phyloP scores from a whole-genome alignment of 2,113 vertebrate species.

The pig (Sus scrofa) region DNA sequence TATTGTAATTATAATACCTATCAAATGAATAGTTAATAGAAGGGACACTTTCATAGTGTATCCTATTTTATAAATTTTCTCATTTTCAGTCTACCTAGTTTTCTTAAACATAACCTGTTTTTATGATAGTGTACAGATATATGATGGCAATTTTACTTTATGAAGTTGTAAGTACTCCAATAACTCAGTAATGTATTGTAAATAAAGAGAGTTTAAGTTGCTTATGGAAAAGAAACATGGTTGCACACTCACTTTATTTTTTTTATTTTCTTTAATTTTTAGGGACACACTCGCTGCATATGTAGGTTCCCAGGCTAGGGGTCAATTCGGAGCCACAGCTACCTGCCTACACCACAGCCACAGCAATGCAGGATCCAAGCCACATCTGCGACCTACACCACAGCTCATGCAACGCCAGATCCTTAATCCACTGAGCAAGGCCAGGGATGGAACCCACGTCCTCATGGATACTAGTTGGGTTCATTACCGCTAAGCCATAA shows the following conservation, averaged over 20 bases:
- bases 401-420: too few relatives aligned
- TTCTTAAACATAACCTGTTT: background rate
- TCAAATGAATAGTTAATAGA: background rate
- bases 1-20: background rate
- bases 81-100: background rate
- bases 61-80: constrained; percentile 43
- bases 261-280: too few relatives aligned
- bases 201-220: background rate
- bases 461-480: too few relatives aligned
- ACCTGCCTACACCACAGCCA: too few relatives aligned
- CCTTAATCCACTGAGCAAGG: too few relatives aligned
- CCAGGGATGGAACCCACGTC: too few relatives aligned
- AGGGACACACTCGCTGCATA: too few relatives aligned
- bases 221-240: background rate
- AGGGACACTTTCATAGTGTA: background rate
- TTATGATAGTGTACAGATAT: background rate
- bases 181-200: constrained; percentile 13
- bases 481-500: too few relatives aligned
- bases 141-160: background rate
- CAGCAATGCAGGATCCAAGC: too few relatives aligned
- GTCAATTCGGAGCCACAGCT: too few relatives aligned
- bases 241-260: background rate
- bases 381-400: too few relatives aligned
- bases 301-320: too few relatives aligned
- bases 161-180: background rate